Evolutionary conservation across 2,113 vertebrate species (phyloP).

Genomic region (Anser cygnoides): DNA sequence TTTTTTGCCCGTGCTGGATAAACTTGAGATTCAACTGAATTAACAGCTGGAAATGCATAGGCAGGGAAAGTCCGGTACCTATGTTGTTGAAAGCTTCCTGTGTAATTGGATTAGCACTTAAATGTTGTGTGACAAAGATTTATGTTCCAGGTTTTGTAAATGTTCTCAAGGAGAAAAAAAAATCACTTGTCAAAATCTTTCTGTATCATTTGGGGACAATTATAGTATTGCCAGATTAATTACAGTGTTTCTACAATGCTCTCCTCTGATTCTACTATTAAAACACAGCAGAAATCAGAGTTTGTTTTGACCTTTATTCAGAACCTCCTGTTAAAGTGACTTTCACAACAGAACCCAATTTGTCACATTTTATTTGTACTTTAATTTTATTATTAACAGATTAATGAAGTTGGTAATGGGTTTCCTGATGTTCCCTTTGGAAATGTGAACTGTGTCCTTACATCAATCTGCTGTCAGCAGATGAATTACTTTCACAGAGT

Average conservation of each 20-base stretch:
- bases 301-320: slow-evolving; percentile 64
- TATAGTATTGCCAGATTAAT: slow-evolving; percentile 43
- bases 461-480: slow-evolving; percentile 66
- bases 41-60: background rate
- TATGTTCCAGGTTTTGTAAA: slow-evolving; percentile 16
- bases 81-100: background rate
- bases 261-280: slow-evolving; percentile 40
- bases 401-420: slow-evolving; percentile 68
- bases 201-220: slow-evolving; percentile 30
- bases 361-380: slow-evolving; percentile 68
- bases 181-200: background rate
- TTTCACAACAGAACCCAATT: slow-evolving; percentile 61
- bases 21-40: background rate
- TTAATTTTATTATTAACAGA: slow-evolving; percentile 74
- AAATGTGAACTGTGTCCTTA: slow-evolving; percentile 56
- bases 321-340: slow-evolving; percentile 39
- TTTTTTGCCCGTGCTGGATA: background rate
- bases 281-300: slow-evolving; percentile 35
- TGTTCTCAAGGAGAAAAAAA: background rate
- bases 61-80: background rate
- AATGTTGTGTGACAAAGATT: slow-evolving; percentile 5
- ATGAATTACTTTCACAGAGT: slow-evolving; percentile 59
- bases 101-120: slow-evolving; percentile 22
- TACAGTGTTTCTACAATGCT: slow-evolving; percentile 13
- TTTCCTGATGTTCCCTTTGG: slow-evolving; percentile 58